Percentiles rank a stretch among this genome's conserved stretches.
phyloP scores from a whole-genome alignment of 2,888 invertebrate species.

The Sericinus montela region DNA sequence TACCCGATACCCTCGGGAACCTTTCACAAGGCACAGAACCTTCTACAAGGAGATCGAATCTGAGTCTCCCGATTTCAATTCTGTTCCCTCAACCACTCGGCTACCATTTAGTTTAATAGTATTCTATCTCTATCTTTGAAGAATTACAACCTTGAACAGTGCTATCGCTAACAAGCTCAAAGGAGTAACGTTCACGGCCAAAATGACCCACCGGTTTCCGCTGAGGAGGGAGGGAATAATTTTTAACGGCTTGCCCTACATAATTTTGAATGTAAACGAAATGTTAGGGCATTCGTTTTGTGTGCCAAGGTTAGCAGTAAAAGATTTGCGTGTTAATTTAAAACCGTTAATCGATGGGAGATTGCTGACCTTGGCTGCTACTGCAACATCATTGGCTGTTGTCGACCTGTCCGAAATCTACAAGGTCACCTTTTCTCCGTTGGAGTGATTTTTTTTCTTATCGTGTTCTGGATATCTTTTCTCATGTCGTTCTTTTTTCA shows the following conservation, averaged over 20 bases:
- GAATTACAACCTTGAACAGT: constrained; percentile 8
- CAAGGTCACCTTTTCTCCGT: constrained; percentile 33
- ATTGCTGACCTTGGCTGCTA: constrained; percentile 69
- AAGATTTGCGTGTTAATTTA: constrained; percentile 66
- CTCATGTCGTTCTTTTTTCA: no score
- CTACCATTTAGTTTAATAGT: no score
- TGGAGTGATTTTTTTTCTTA: constrained; percentile 6
- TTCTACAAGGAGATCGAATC: no score
- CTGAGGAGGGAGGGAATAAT: constrained; percentile 39
- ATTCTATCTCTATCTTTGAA: not conserved
- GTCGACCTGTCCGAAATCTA: constrained; percentile 55
- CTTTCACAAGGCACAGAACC: no score
- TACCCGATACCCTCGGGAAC: no score
- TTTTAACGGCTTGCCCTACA: constrained; percentile 52
- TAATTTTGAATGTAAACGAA: constrained; percentile 50
- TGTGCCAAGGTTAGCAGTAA: constrained; percentile 71
- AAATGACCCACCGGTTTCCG: constrained; percentile 41
- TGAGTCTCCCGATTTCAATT: no score
- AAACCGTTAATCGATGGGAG: constrained; percentile 64
- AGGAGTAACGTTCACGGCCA: constrained; percentile 28
- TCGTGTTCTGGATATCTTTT: not conserved
- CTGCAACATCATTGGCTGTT: constrained; percentile 56
- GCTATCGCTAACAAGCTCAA: constrained; percentile 2
- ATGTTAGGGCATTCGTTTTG: constrained; percentile 41
- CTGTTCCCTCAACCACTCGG: no score